Conservation (phyloP, 2,113 vertebrate genomes). For the Pituophis catenifer region DNA sequence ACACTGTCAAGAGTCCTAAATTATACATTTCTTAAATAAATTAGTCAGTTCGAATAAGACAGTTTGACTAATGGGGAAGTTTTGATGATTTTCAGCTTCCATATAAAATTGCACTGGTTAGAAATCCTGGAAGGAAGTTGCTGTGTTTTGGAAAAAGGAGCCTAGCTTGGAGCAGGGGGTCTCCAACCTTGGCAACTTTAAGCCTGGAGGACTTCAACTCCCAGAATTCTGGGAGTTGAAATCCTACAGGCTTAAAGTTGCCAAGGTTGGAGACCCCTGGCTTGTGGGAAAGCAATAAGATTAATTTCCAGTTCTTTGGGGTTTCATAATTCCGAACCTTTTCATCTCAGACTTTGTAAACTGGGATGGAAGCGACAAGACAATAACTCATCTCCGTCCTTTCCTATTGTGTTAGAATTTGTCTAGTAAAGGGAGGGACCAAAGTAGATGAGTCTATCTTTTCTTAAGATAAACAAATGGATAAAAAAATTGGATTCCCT, state of each 20-base stretch:
- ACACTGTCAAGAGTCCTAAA: background rate
- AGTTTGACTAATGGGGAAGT: background rate
- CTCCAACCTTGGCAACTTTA: no score
- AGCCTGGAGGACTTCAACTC: no score
- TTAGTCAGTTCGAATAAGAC: background rate
- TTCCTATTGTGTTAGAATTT: background rate
- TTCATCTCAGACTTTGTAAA: background rate
- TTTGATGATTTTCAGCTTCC: background rate
- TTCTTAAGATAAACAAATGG: background rate
- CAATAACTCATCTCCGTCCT: background rate
- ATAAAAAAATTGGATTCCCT: background rate
- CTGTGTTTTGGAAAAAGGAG: background rate
- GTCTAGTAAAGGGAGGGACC: background rate
- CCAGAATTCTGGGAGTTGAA: no score
- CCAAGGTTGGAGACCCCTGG: no score
- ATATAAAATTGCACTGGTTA: background rate
- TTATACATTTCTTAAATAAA: background rate
- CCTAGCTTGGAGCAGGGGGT: background rate
- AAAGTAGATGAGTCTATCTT: background rate
- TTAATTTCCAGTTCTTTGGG: background rate
- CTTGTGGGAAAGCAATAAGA: background rate
- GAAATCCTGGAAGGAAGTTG: background rate
- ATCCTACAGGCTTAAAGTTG: no score
- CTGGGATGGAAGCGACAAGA: background rate
- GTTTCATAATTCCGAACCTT: background rate